Conservation (phyloP, 2,113 vertebrate genomes). For the Daboia siamensis region DNA sequence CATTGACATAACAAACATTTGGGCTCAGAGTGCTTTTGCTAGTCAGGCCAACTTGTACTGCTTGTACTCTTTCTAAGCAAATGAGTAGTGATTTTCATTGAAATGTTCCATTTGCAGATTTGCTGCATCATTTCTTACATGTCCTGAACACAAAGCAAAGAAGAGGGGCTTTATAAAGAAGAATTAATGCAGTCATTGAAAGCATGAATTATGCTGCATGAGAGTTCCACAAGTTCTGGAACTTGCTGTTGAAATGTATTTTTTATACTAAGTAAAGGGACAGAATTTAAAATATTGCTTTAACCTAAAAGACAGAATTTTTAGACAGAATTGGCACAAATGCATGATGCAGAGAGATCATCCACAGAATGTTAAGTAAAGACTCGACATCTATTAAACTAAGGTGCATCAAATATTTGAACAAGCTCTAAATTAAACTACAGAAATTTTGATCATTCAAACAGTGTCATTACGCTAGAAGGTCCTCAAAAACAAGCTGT, state of each 20-base stretch:
- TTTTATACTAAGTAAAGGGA: slow-evolving; percentile 29
- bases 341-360: slow-evolving; percentile 35
- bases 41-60: slow-evolving; percentile 26
- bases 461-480: slow-evolving; percentile 5
- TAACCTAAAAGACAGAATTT: slow-evolving; percentile 10
- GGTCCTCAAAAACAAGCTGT: not conserved
- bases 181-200: slow-evolving; percentile 37
- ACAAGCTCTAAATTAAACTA: not conserved
- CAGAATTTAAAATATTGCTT: slow-evolving; percentile 13
- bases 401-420: slow-evolving; percentile 28
- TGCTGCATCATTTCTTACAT: slow-evolving; percentile 55
- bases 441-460: slow-evolving; percentile 7
- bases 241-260: slow-evolving; percentile 39
- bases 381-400: slow-evolving; percentile 36
- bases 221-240: slow-evolving; percentile 38
- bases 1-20: slow-evolving; percentile 12
- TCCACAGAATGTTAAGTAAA: slow-evolving; percentile 39
- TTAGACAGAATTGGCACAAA: slow-evolving; percentile 28
- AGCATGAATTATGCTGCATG: slow-evolving; percentile 48
- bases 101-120: slow-evolving; percentile 57
- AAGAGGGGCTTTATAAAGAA: slow-evolving; percentile 50
- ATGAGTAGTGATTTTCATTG: slow-evolving; percentile 53
- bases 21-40: slow-evolving; percentile 5
- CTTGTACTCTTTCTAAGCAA: slow-evolving; percentile 49
- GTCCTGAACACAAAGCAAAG: slow-evolving; percentile 56